A percentile compares a stretch with the other conserved stretches of the same genome.
Evolutionary conservation across 2,797 vertebrate genomes (phyloP).

Genomic region (Novumbra hubbsi): DNA sequence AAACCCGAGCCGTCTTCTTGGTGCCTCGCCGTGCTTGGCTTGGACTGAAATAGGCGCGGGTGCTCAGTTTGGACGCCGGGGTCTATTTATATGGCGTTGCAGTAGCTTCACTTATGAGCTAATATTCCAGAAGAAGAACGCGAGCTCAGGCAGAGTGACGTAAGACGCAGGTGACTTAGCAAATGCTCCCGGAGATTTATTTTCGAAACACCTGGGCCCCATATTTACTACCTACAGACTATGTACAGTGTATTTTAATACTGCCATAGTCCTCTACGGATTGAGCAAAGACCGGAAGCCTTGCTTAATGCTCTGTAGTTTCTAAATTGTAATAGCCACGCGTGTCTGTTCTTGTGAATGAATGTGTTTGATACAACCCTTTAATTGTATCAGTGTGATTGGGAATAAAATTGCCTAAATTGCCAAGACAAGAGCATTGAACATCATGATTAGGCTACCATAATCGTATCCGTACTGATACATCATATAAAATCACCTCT

Average conservation of each 20-base stretch:
- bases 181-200: background rate
- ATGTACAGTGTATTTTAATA: no score
- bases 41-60: no score
- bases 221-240: background rate
- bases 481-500: background rate
- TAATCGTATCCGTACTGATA: background rate
- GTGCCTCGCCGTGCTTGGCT: background rate
- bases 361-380: background rate
- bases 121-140: no score
- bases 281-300: background rate
- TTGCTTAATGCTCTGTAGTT: background rate
- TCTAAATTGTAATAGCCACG: background rate
- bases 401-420: background rate
- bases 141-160: no score
- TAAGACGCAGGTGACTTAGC: background rate
- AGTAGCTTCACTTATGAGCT: no score
- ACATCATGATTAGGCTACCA: background rate
- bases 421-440: background rate
- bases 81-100: no score
- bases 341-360: background rate
- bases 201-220: background rate
- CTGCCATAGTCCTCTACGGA: no score
- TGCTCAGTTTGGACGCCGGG: no score
- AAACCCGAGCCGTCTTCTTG: background rate
- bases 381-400: background rate